Conservation (phyloP, 1,140 invertebrate genomes). For the Drosophila sproati region DNA sequence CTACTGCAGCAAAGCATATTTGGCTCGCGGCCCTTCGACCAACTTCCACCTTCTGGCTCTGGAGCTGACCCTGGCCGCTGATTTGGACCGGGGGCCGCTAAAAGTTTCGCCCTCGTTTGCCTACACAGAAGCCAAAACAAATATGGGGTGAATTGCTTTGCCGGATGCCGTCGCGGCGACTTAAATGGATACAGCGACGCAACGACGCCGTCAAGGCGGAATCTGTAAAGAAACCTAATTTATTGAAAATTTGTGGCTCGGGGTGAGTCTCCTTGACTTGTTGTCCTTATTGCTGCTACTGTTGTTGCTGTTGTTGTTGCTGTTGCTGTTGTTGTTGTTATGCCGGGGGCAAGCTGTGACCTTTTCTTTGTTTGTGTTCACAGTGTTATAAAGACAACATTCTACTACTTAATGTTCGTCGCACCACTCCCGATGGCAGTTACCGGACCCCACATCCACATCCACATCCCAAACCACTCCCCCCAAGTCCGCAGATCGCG, state of each 20-base stretch:
- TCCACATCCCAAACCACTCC: neutral
- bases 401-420: constrained; percentile 79
- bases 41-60: constrained; percentile 15
- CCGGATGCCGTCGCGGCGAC: constrained; percentile 28
- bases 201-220: constrained; percentile 52
- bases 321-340: constrained; percentile 40
- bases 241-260: constrained; percentile 80
- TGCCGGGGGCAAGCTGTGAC: constrained; percentile 69
- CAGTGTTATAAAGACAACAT: constrained; percentile 82
- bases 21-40: constrained; percentile 36
- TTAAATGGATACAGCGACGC: constrained; percentile 55
- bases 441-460: constrained; percentile 12
- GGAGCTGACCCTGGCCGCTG: constrained; percentile 2
- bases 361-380: constrained; percentile 80
- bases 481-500: neutral
- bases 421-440: constrained; percentile 41
- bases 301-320: neutral
- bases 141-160: constrained; percentile 78
- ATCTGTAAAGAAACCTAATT: constrained; percentile 82
- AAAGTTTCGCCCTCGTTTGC: constrained; percentile 69
- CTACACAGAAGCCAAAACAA: constrained; percentile 68
- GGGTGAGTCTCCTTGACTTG: constrained; percentile 57
- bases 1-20: constrained; percentile 63
- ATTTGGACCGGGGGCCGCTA: constrained; percentile 18
- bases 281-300: neutral